Evolutionary conservation across 2,797 vertebrate species (phyloP), one percentile per base, ranked within the genome.

Genomic region (Danio tinwini): DNA sequence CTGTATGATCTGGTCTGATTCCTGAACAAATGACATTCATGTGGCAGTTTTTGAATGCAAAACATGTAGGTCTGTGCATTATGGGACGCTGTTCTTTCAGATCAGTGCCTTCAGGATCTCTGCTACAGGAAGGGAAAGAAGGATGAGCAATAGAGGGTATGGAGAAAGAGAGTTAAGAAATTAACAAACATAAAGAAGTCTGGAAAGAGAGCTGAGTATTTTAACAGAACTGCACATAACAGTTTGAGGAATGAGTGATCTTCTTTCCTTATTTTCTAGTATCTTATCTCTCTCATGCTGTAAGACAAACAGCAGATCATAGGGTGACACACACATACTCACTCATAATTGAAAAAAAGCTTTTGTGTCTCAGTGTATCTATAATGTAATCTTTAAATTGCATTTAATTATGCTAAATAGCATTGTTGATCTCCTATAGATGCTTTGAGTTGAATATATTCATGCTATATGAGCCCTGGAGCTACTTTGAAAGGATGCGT

Each of bases 351-450:
- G 29, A 29, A 29, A 3, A 29, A 29, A 29, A 29, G 29, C 29
- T 29, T 29, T 29, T 1, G 29, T 29, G 29, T 29, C 29, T 29
- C 29, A 56, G 7, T 45, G 19, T 45, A 79, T 71, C 47, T 63
- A 50, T 44, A 80, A 73, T 72, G 49, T 73, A 73, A 73, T 55
- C 49, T 56, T 56, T 80, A 16, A 63, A 72, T 13, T 79, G 37
- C 37, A 63, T 71, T 53, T 17, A 9, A 53, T 68, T 50, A 59
- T 55, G 7, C 19, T 71, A 42, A 62, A 78, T 37, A 63, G 11
- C 14, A 71, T 39, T 49, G 21, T 11, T 58, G 42, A 40, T 37
- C 12, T 78, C 44, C 63, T n/a, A 50, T n/a, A 67, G 10, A 37
- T 58, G 17, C n/a, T 56, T 9, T 0, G 39, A 61, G 63, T 49